Evolutionary conservation across 64 coral and sea anemone species (phyloP), one percentile per base, ranked within the genome.

Genomic region (Montipora sp.): DNA sequence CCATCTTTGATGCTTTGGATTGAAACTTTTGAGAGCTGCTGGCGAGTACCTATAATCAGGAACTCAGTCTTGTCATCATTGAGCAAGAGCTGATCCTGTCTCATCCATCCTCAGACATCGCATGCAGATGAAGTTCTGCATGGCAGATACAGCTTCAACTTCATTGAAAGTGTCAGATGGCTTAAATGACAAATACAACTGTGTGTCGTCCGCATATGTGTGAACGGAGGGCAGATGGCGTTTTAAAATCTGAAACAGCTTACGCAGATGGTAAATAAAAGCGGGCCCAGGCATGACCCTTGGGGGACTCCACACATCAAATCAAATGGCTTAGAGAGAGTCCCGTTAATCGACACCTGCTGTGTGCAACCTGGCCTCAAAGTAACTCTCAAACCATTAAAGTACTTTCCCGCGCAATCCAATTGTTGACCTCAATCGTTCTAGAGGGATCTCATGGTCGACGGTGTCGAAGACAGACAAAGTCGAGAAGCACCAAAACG

Each of bases 11-110:
- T 57, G 53, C 53, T 57, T 57, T 57, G 53, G 53, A 57, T 11
- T 57, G 53, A 57, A 87, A 12, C 36, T 88, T 75, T 36, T 27
- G 73, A 69, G 50, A 69, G 83, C 65, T 78, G 80, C 48, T 93
- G 91, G 66, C 58, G 63, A 24, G 83, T 66, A 79, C 80, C 75
- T 78, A 93, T 70, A 60, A 93, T 75, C 65, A 89, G 13, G 79
- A 94, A 84, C 93, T 95, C 74, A 15, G 93, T 95, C 87, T 95
- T 95, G 68, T 86, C 81, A 84, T 95, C 80, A 87, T 95, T 90
- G 19, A 95, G 80, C 60, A 77, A 57, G 7, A 90, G 74, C 59
- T 84, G 90, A 81, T 90, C 79, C 58, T 83, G 45, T 48, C 72
- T 21, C 87, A 90, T 90, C 88, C 88, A 90, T 18, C 44, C 51